Percentiles rank a stretch among this genome's conserved stretches.
Evolutionary conservation across 2,888 invertebrate species (phyloP).

Genomic region (Stramonita haemastoma): DNA sequence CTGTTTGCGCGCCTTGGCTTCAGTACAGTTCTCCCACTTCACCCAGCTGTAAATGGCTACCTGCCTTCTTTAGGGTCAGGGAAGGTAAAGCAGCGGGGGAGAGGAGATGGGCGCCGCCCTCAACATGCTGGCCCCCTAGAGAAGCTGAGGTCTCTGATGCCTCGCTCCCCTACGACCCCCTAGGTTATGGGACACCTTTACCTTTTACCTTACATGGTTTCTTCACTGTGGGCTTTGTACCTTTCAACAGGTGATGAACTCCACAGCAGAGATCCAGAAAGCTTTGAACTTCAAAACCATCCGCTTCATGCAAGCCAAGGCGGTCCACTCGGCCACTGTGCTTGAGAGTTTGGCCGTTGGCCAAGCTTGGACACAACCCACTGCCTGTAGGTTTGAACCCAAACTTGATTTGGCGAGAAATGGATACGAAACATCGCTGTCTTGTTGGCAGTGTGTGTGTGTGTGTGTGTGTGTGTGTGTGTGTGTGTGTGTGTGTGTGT

Average conservation of each 20-base stretch:
- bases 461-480: slow-evolving; percentile 33
- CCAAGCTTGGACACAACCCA: slow-evolving; percentile 49
- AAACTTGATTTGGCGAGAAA: no score
- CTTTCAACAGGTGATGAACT: slow-evolving; percentile 52
- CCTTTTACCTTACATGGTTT: background rate
- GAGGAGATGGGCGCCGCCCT: no score
- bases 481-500: slow-evolving; percentile 21
- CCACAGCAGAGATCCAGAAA: slow-evolving; percentile 50
- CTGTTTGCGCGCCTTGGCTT: no score
- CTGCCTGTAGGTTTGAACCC: slow-evolving; percentile 40
- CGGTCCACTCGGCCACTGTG: slow-evolving; percentile 37
- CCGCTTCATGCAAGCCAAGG: slow-evolving; percentile 43
- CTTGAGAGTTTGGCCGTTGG: slow-evolving; percentile 33
- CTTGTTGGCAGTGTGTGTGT: slow-evolving; percentile 5
- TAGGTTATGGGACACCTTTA: no score
- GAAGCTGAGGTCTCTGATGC: no score
- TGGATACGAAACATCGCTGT: background rate
- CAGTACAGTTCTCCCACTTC: no score
- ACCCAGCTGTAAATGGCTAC: no score
- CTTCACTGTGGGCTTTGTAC: background rate
- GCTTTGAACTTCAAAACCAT: slow-evolving; percentile 52
- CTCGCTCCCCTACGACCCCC: no score
- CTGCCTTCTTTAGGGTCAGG: no score
- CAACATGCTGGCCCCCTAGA: no score
- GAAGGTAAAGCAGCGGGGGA: no score